Conservation (phyloP, 2,113 vertebrate species). For the Haemorhous mexicanus region DNA sequence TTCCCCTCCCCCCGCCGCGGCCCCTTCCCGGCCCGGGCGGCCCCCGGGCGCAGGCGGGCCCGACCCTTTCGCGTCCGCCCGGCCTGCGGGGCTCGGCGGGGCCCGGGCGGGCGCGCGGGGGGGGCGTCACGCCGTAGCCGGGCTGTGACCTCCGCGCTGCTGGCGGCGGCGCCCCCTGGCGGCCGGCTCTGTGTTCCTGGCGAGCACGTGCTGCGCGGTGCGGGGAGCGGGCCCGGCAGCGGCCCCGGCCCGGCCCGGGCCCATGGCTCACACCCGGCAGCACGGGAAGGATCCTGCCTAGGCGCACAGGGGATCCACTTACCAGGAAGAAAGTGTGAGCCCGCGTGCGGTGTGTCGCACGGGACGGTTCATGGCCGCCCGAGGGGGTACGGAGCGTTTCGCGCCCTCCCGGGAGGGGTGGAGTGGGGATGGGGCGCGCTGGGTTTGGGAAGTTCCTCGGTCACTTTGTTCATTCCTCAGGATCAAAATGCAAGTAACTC, state of each 20-base stretch:
- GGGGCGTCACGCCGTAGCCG: not conserved
- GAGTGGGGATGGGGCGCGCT: not conserved
- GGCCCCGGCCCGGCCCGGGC: not conserved
- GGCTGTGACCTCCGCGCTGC: not conserved
- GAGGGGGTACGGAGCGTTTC: not conserved
- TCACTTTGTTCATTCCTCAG: not conserved
- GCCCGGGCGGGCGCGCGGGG: not conserved
- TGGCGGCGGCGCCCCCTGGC: not conserved
- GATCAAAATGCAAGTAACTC: not conserved
- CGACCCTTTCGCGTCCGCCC: not conserved
- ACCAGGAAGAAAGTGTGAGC: accelerated
- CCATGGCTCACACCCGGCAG: accelerated
- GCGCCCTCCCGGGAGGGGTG: not conserved
- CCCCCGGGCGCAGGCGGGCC: not conserved
- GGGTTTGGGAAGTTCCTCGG: not conserved
- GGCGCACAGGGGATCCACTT: accelerated
- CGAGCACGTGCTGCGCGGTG: not conserved
- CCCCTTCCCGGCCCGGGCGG: not conserved
- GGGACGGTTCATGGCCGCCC: not conserved
- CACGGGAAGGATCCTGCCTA: accelerated
- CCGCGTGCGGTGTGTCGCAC: not conserved
- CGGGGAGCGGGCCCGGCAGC: not conserved
- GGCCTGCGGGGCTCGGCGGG: not conserved
- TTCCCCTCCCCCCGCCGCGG: not conserved
- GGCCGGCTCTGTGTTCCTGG: not conserved